Evolutionary conservation across 2,888 invertebrate genomes (phyloP).

Genomic region (Uropetala carovei): DNA sequence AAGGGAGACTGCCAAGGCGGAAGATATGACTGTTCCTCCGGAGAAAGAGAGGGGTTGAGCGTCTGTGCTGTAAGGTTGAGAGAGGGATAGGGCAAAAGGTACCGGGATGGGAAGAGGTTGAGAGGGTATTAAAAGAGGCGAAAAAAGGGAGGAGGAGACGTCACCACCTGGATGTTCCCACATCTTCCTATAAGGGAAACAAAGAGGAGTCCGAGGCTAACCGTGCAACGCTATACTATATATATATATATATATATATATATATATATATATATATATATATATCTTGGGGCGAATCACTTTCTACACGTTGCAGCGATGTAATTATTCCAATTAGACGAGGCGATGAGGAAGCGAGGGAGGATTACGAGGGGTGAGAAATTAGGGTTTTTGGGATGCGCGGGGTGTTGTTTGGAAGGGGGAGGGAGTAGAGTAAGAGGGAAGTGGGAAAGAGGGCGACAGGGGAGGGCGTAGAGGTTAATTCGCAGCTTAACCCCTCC

Average conservation of each 20-base stretch:
- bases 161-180: neutral
- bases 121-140: neutral
- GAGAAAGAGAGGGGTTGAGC: neutral
- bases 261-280: too few relatives aligned
- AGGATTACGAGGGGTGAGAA: neutral
- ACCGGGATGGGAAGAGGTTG: neutral
- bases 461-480: slow-evolving; percentile 21
- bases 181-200: neutral
- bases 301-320: too few relatives aligned
- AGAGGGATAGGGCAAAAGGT: neutral
- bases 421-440: neutral
- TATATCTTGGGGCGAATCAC: too few relatives aligned
- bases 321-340: neutral
- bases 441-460: neutral
- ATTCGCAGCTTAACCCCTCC: slow-evolving; percentile 38
- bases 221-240: too few relatives aligned
- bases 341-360: neutral
- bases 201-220: too few relatives aligned
- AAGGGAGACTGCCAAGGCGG: neutral
- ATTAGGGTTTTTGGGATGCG: neutral
- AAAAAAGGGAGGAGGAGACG: neutral
- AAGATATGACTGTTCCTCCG: neutral
- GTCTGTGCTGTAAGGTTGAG: neutral
- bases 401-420: neutral
- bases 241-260: too few relatives aligned